Percentiles rank a stretch among this genome's conserved stretches.
Conservation (phyloP, 2,113 vertebrate genomes). For the Dasyornis broadbenti region DNA sequence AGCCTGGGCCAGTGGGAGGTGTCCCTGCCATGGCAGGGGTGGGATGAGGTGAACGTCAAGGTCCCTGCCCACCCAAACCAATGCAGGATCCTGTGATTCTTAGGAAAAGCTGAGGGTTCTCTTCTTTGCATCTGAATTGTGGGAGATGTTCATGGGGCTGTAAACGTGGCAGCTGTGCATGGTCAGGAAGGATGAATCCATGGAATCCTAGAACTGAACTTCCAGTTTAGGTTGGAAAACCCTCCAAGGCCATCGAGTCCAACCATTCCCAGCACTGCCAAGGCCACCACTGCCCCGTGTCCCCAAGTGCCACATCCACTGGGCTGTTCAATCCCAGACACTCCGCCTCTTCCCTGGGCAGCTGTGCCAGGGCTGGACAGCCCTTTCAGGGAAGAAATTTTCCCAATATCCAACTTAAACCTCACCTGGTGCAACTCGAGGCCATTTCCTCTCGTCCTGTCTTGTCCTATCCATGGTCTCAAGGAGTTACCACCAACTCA, state of each 20-base stretch:
- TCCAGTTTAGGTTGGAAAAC: neutral
- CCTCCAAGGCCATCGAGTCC: neutral
- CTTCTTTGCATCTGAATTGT: rapidly evolving
- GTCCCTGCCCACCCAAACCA: neutral
- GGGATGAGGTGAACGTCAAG: rapidly evolving
- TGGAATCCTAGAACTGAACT: rapidly evolving
- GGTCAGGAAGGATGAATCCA: neutral
- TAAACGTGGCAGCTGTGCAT: rapidly evolving
- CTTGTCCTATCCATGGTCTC: neutral
- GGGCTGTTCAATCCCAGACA: neutral
- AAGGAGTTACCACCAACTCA: neutral
- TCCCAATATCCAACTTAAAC: neutral
- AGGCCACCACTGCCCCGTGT: neutral
- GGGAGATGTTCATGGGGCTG: neutral
- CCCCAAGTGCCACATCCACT: neutral
- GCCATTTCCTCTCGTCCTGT: rapidly evolving
- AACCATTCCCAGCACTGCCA: neutral
- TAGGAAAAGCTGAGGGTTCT: neutral
- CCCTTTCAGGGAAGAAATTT: neutral
- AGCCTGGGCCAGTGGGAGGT: neutral
- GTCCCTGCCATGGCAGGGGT: neutral
- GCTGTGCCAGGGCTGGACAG: neutral
- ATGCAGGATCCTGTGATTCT: neutral
- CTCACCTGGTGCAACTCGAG: neutral
- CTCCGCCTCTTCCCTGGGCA: neutral